Conservation (phyloP, 2,888 invertebrate genomes). For the Leistus spinibarbis region DNA sequence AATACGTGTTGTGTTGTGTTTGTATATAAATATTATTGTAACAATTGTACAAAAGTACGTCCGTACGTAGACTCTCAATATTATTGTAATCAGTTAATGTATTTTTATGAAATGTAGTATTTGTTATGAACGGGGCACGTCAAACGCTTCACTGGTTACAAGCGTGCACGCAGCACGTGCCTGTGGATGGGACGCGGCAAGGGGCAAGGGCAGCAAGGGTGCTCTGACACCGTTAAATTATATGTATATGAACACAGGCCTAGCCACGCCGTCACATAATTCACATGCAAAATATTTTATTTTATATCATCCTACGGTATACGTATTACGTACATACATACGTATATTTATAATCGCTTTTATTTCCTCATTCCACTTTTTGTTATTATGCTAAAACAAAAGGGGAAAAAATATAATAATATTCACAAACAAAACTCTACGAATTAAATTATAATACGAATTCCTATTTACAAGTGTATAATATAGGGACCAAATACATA, state of each 20-base stretch:
- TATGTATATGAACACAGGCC: conserved; percentile 32
- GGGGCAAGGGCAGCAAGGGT: conserved; percentile 11
- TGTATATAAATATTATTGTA: conserved; percentile 7
- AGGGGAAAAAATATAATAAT: not conserved
- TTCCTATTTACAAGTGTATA: no score
- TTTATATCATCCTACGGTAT: no score
- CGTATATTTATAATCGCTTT: conserved; percentile 2
- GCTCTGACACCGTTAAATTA: conserved; percentile 31
- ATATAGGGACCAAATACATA: no score
- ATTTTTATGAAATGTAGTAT: conserved; percentile 51
- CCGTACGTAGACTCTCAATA: conserved; percentile 42
- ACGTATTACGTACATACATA: no score
- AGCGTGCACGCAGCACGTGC: conserved; percentile 26
- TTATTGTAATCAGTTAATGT: conserved; percentile 52
- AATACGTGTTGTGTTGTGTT: not conserved
- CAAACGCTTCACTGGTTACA: conserved; percentile 20
- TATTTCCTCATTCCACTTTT: not conserved
- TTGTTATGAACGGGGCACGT: conserved; percentile 40
- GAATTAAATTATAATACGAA: no score
- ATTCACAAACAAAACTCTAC: no score
- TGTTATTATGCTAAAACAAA: not conserved
- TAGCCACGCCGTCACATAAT: conserved; percentile 13
- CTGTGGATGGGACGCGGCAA: not conserved
- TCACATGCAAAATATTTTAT: conserved; percentile 19
- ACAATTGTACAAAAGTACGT: not conserved